Percentiles rank a stretch among this genome's conserved stretches.
Conservation (phyloP, 2,888 invertebrate genomes). For the Eustalomyia histrio region DNA sequence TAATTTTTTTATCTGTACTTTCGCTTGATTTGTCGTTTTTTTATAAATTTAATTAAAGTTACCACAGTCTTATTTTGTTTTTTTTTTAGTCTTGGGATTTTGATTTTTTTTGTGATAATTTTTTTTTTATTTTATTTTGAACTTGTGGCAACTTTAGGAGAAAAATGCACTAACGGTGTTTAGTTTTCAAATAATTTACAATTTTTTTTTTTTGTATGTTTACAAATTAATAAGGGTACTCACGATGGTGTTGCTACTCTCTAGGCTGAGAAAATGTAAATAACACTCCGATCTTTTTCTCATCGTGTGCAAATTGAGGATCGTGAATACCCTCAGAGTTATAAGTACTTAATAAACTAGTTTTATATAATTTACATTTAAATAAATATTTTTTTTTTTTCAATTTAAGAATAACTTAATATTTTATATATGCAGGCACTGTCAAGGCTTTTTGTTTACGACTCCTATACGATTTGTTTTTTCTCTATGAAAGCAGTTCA, state of each 20-base stretch:
- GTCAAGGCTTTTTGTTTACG: conserved; percentile 54
- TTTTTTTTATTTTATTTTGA: conserved; percentile 2
- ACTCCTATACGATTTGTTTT: not conserved
- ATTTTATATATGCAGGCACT: conserved; percentile 56
- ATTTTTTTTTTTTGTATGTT: conserved; percentile 3
- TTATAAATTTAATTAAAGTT: conserved; percentile 5
- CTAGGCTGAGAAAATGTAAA: too few species aligned
- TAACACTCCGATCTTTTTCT: too few species aligned
- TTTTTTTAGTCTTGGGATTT: not conserved
- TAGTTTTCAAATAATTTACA: conserved; percentile 17
- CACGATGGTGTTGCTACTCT: too few species aligned
- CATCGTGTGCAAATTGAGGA: too few species aligned
- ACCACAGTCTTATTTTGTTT: conserved; percentile 1
- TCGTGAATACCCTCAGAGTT: too few species aligned
- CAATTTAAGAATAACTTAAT: not conserved
- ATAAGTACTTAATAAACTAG: conserved; percentile 43
- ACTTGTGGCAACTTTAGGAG: conserved; percentile 1
- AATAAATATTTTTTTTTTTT: conserved; percentile 33
- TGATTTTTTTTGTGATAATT: not conserved
- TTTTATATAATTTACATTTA: conserved; percentile 42
- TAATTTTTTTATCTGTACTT: not conserved
- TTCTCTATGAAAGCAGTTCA: conserved; percentile 1
- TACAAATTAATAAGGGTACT: too few species aligned
- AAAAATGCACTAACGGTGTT: conserved; percentile 18
- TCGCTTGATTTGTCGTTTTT: conserved; percentile 6